Percentiles rank a stretch among this genome's conserved stretches.
These are phyloP conservation scores for Hemicrepidius hirtus DNA, from an alignment of 2,888 invertebrate genomes.

Conservation along the genomic window DNA sequence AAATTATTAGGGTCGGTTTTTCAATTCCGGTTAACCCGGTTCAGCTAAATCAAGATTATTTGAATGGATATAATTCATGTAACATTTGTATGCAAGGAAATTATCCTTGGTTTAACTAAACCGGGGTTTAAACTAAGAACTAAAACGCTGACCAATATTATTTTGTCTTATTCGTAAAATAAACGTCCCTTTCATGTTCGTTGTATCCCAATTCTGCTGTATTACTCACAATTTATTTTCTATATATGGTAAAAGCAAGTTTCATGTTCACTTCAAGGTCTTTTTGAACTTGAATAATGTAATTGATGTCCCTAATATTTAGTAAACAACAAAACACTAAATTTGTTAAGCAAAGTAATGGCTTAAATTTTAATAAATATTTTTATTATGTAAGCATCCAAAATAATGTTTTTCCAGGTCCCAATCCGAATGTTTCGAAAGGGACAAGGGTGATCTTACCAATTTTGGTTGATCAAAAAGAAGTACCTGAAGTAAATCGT, in stretches of 20 bases:
- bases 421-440: constrained; percentile 79
- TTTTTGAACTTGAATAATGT: background rate
- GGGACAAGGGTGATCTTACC: constrained; percentile 79
- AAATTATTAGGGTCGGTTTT: too few relatives aligned
- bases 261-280: background rate
- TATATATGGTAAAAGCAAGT: background rate
- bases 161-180: too few relatives aligned
- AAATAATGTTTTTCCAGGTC: constrained; percentile 71
- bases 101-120: too few relatives aligned
- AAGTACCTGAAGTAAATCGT: constrained; percentile 74
- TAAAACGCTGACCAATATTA: too few relatives aligned
- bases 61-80: too few relatives aligned
- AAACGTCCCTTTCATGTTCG: too few relatives aligned
- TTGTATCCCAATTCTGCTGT: too few relatives aligned
- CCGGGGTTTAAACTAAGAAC: too few relatives aligned
- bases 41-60: too few relatives aligned
- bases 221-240: too few relatives aligned
- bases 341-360: constrained; percentile 9
- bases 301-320: background rate
- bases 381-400: background rate
- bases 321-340: background rate
- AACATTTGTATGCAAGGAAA: too few relatives aligned
- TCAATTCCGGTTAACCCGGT: too few relatives aligned
- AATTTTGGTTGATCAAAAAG: constrained; percentile 71
- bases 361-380: background rate